Base-by-base conservation (phyloP, 2,888 invertebrate genomes). In the Ellobium chinense region DNA sequence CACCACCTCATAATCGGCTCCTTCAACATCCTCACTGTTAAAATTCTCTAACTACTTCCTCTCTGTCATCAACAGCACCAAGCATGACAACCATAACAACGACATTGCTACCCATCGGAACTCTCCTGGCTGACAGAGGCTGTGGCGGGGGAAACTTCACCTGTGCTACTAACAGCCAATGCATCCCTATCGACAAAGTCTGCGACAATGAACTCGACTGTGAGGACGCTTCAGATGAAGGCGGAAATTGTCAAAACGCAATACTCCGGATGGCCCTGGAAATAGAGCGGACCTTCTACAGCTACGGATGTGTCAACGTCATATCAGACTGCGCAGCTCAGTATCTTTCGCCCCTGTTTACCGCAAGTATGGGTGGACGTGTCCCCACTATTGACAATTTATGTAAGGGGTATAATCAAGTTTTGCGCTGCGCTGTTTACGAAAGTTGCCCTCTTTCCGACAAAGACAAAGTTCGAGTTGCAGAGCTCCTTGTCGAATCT, bases 191-290 rank as follows among this genome's bases (percentile, higher is more conserved):
- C 3, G 37, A 21, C 14, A 12, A 24, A 1, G 12, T 72, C 12
- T 72, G 72, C 24, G 58, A 72, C 31, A 27, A n/a, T 21, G 24
- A 18, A 5, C 27, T 37, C 72, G 29, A 72, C 34, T 72, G 72
- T 34, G 72, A 56, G 4, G 72, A 72, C 34, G 27, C 14, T 2
- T 72, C 72, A 37, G 72, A 72, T 72, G 72, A 72, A 27, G 27
- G 12, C 24, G 36, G 27, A 1, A n/a, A n/a, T n/a, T 72, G 72
- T 18, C 36, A 72, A 9, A 9, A 5, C 24, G 9, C 18, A 37
- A 27, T 58, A 24, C 34, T 36, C 14, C 3, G 12, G 5, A 56
- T 58, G 34, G 60, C 72, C 5, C 3, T 58, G 24, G n/a, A 72
- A 27, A 72, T 72, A 7, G 72, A 72, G 37, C 58, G 58, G n/a